phyloP scores from a whole-genome alignment of 2,113 vertebrate genomes.

The Corythornis cristatus region DNA sequence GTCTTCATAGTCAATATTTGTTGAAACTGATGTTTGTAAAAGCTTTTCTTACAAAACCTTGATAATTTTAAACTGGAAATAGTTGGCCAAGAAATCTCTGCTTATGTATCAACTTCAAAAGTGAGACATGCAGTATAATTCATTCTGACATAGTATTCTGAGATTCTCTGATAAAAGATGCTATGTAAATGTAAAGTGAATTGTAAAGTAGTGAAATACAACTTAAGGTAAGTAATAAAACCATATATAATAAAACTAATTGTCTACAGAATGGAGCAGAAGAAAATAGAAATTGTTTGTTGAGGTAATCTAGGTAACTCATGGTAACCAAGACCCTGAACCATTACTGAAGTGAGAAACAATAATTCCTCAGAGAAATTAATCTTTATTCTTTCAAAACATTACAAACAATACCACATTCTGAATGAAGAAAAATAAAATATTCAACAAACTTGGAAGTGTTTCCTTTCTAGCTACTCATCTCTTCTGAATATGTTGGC shows the following conservation, averaged over 20 bases:
- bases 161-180: not conserved
- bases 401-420: not conserved
- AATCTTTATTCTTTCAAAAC: not conserved
- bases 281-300: not conserved
- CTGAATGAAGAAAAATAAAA: not conserved
- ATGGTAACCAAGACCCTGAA: not conserved
- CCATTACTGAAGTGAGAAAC: not conserved
- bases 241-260: not conserved
- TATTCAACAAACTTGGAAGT: not conserved
- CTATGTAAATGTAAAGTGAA: not conserved
- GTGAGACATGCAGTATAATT: not conserved
- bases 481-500: not conserved
- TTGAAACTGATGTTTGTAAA: not conserved
- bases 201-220: not conserved
- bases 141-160: not conserved
- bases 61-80: not conserved
- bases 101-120: not conserved
- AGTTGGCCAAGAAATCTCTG: not conserved
- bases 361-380: not conserved
- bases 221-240: not conserved
- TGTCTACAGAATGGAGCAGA: not conserved
- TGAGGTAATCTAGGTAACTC: not conserved
- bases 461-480: not conserved
- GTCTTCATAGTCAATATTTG: not conserved
- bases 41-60: not conserved